Conservation (phyloP, 2,888 invertebrate species). For the Chironomus tentans region DNA sequence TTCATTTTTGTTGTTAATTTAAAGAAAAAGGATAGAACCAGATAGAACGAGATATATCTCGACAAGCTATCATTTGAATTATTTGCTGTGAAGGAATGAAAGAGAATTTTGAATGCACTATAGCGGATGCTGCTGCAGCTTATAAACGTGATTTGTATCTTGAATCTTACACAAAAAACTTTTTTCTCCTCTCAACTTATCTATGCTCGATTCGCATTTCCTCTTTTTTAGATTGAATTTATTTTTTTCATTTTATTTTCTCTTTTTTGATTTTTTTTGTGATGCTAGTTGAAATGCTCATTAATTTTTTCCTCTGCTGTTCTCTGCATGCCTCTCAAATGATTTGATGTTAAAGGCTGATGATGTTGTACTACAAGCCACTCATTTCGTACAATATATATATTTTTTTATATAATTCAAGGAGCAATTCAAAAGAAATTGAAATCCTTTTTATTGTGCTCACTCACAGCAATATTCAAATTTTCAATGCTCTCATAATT, state of each 20-base stretch:
- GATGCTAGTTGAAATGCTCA: background rate
- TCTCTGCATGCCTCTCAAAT: background rate
- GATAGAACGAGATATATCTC: background rate
- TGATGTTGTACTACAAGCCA: background rate
- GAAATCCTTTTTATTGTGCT: background rate
- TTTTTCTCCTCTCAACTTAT: background rate
- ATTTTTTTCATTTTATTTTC: conserved; percentile 9
- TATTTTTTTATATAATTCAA: background rate
- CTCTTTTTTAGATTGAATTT: conserved; percentile 10
- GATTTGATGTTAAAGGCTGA: background rate
- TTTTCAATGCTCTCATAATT: background rate
- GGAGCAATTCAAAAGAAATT: background rate
- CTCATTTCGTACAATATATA: background rate
- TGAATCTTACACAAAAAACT: conserved; percentile 7
- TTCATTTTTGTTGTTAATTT: conserved; percentile 9
- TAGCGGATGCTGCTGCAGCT: conserved; percentile 22
- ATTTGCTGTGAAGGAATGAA: conserved; percentile 2
- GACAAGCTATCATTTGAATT: conserved; percentile 20
- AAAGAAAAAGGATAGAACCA: background rate
- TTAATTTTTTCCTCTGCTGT: background rate
- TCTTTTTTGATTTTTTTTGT: background rate
- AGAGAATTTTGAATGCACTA: conserved; percentile 18
- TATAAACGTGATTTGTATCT: conserved; percentile 25
- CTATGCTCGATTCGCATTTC: background rate
- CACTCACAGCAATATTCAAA: background rate